phyloP scores from a whole-genome alignment of 1,140 invertebrate species.

The Bombus difficillimus region DNA sequence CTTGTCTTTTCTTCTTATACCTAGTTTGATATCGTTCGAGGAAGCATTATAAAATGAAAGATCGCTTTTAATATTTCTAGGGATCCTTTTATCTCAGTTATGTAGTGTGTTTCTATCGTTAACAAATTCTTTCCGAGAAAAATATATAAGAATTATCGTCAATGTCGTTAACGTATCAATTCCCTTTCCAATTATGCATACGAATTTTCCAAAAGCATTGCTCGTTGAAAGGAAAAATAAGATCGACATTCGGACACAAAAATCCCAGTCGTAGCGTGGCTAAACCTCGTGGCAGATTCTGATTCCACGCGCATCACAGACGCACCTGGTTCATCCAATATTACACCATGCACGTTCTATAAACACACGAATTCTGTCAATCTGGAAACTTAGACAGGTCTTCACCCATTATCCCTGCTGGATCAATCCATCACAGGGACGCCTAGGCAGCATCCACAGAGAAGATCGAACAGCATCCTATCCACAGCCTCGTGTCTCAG shows the following conservation, averaged over 20 bases:
- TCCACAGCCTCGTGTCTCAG: no score
- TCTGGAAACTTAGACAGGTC: not conserved
- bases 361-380: constrained; percentile 6
- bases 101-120: no score
- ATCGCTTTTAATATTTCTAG: not conserved
- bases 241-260: not conserved
- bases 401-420: not conserved
- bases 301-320: not conserved
- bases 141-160: no score
- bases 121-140: no score
- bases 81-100: not conserved
- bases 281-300: not conserved
- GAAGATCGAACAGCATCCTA: not conserved
- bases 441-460: not conserved
- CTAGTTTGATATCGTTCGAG: no score
- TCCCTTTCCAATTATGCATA: not conserved
- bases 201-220: not conserved
- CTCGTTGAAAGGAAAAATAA: not conserved
- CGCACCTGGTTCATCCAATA: not conserved
- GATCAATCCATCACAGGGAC: constrained; percentile 8
- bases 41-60: not conserved
- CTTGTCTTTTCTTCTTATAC: no score
- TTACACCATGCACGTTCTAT: no score
- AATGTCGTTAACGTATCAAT: no score
- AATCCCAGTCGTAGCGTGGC: not conserved